Evolutionary conservation across 64 coral and sea anemone genomes (phyloP).

Genomic region (Montipora foliosa): DNA sequence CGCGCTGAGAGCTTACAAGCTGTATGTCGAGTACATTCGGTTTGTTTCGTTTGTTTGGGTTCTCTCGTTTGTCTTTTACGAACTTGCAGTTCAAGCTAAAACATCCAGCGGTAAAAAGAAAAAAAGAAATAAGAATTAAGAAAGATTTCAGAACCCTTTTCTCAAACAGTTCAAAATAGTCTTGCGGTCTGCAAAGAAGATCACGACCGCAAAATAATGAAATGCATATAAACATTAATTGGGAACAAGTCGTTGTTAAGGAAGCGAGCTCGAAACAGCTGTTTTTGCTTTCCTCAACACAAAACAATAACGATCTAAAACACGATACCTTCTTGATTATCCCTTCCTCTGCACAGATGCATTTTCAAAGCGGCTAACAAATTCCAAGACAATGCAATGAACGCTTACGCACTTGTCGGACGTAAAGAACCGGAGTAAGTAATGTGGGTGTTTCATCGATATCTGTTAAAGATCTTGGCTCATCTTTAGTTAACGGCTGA

Average conservation of each 20-base stretch:
- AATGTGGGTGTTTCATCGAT: neutral
- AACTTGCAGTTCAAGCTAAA: too few species aligned
- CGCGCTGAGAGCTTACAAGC: too few species aligned
- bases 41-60: too few species aligned
- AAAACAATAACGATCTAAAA: neutral
- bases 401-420: too few species aligned
- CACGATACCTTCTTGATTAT: conserved; percentile 44
- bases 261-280: conserved; percentile 1
- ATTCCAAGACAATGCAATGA: neutral
- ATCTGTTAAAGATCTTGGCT: neutral
- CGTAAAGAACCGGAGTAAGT: too few species aligned
- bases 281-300: neutral
- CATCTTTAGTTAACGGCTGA: neutral
- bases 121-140: too few species aligned
- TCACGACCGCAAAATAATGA: neutral
- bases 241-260: conserved; percentile 4
- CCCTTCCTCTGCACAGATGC: conserved; percentile 21
- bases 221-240: neutral
- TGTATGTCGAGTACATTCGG: too few species aligned
- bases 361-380: conserved; percentile 20
- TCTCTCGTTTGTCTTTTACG: too few species aligned
- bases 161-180: too few species aligned
- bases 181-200: too few species aligned
- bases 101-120: too few species aligned
- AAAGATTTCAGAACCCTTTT: too few species aligned